These are phyloP conservation scores for Cacoxenus indagator DNA, from an alignment of 2,888 invertebrate species.

Conservation along the genomic window DNA sequence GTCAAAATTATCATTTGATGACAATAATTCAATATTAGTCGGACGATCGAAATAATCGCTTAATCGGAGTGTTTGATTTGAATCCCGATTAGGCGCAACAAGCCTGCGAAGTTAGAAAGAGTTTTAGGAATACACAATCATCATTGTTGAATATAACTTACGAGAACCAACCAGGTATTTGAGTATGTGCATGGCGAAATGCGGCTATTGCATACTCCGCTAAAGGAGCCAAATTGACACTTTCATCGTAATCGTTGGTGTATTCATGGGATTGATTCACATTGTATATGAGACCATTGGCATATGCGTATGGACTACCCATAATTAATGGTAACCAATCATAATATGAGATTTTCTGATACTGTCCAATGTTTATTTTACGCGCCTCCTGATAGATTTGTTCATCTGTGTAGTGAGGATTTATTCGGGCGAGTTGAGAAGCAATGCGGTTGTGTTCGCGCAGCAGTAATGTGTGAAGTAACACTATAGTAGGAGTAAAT, in stretches of 20 bases:
- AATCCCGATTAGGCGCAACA: slow-evolving; percentile 50
- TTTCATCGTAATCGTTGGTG: slow-evolving; percentile 72
- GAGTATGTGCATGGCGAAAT: slow-evolving; percentile 75
- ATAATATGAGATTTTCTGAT: slow-evolving; percentile 72
- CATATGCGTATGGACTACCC: slow-evolving; percentile 54
- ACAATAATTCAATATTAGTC: slow-evolving; percentile 56
- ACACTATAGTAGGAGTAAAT: slow-evolving; percentile 67
- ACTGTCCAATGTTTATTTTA: slow-evolving; percentile 71
- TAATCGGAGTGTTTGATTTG: slow-evolving; percentile 57
- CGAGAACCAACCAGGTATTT: slow-evolving; percentile 72
- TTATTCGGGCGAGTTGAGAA: slow-evolving; percentile 65
- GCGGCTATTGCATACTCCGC: slow-evolving; percentile 76
- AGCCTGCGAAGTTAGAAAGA: slow-evolving; percentile 38
- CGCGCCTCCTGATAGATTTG: slow-evolving; percentile 71
- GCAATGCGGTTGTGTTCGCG: slow-evolving; percentile 72
- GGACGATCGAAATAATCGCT: slow-evolving; percentile 56
- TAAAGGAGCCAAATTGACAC: slow-evolving; percentile 72
- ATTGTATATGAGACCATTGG: slow-evolving; percentile 51
- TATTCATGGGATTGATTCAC: slow-evolving; percentile 55
- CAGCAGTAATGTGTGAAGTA: slow-evolving; percentile 70
- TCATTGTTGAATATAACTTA: slow-evolving; percentile 50
- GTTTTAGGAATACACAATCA: neutral
- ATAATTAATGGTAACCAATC: slow-evolving; percentile 71
- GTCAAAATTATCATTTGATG: slow-evolving; percentile 74
- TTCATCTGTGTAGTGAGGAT: slow-evolving; percentile 72